Conservation (phyloP, 2,113 vertebrate genomes). For the Engystomops pustulosus region DNA sequence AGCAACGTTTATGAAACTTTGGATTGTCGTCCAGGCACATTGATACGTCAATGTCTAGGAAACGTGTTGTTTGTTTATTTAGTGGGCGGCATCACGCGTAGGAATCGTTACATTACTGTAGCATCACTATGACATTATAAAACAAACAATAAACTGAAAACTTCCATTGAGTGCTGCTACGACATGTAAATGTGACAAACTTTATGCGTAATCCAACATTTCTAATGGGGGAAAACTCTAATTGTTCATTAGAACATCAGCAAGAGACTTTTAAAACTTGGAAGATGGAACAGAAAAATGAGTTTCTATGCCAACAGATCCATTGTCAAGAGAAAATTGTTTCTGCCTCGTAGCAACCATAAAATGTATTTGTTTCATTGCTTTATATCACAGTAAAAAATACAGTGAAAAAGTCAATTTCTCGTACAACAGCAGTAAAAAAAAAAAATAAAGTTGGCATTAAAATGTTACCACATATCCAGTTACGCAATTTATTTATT, state of each 20-base stretch:
- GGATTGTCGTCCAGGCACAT: background rate
- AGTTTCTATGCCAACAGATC: constrained; percentile 56
- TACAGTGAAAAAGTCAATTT: constrained; percentile 10
- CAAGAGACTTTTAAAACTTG: constrained; percentile 21
- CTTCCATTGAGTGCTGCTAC: background rate
- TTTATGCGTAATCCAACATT: constrained; percentile 7
- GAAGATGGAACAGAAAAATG: constrained; percentile 28
- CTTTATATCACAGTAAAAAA: constrained; percentile 38
- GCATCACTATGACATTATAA: background rate
- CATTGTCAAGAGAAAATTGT: constrained; percentile 49
- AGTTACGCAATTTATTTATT: too few species aligned
- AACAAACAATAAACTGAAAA: background rate
- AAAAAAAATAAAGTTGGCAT: background rate
- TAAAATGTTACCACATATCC: background rate
- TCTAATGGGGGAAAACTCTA: background rate
- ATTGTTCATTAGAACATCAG: constrained; percentile 33
- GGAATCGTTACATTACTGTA: background rate
- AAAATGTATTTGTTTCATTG: constrained; percentile 28
- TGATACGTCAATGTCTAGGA: background rate
- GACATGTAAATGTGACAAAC: constrained; percentile 32
- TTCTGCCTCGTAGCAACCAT: constrained; percentile 45
- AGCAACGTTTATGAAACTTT: too few species aligned
- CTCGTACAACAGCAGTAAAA: background rate
- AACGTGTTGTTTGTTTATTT: background rate
- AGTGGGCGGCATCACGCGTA: background rate